Evolutionary conservation across 1,140 invertebrate species (phyloP).

Genomic region (Melipona quadrifasciata): DNA sequence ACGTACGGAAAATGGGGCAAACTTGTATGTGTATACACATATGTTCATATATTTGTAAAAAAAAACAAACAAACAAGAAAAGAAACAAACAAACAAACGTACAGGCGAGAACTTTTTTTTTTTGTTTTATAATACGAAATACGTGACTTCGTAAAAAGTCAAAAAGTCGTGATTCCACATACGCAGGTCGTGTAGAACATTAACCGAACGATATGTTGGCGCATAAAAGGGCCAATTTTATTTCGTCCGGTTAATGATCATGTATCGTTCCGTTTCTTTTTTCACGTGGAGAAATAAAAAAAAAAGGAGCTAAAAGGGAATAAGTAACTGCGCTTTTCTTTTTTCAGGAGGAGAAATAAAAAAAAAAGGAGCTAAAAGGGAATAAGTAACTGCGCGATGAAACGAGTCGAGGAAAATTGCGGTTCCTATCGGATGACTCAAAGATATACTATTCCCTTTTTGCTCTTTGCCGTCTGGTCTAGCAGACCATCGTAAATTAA

Average conservation of each 20-base stretch:
- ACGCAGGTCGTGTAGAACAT: slow-evolving; percentile 57
- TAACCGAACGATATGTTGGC: slow-evolving; percentile 48
- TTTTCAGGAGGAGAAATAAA: slow-evolving; percentile 1
- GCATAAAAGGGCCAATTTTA: slow-evolving; percentile 58
- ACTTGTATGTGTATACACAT: slow-evolving; percentile 28
- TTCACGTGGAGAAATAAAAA: background rate
- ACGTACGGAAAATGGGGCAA: slow-evolving; percentile 42
- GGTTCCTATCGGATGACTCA: slow-evolving; percentile 46
- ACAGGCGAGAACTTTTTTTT: slow-evolving; percentile 69
- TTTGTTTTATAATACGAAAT: slow-evolving; percentile 59
- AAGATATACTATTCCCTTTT: slow-evolving; percentile 60
- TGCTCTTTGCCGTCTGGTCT: slow-evolving; percentile 56
- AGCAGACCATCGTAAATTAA: slow-evolving; percentile 62
- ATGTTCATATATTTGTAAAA: slow-evolving; percentile 48
- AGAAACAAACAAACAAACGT: slow-evolving; percentile 66
- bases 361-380: slow-evolving; percentile 58
- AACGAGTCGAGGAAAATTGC: slow-evolving; percentile 45
- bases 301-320: slow-evolving; percentile 61
- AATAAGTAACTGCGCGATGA: slow-evolving; percentile 44
- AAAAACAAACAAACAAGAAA: slow-evolving; percentile 55
- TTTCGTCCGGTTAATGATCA: slow-evolving; percentile 63
- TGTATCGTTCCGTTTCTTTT: slow-evolving; percentile 60
- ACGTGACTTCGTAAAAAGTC: slow-evolving; percentile 59
- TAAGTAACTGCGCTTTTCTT: slow-evolving; percentile 46
- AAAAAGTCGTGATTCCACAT: slow-evolving; percentile 63